Base-by-base conservation (phyloP, 2,888 invertebrate species). In the Hoplodrina ambigua region DNA sequence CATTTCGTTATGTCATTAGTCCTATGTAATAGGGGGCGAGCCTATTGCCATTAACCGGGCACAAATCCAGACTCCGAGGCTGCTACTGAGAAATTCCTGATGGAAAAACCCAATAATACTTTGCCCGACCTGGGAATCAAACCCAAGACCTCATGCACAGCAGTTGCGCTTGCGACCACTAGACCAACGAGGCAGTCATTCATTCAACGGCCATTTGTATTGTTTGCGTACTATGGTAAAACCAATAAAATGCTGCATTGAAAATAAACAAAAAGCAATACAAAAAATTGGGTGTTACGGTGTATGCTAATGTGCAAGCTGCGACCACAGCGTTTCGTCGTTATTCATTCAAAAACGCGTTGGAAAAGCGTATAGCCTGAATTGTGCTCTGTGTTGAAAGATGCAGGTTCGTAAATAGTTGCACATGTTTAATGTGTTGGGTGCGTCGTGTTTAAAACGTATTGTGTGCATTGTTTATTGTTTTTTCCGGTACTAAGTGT, bases 301-400 rank as follows among this genome's bases (percentile, higher is more conserved):
- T 63, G 46, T 71, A 84, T 83, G 83, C 70, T 84, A 86, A 85
- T 84, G 67, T 61, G 54, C 85, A 84, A 82, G 82, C 86, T 80
- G 85, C 41, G 76, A 67, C 82, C 65, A 76, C 66, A 65, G 58
- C 64, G 63, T 59, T 69, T 66, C 69, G 72, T 72, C 80, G 77
- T 86, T 86, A 85, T 88, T 86, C 86, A 84, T 88, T 88, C 82
- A 84, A 85, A 88, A 86, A 85, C 79, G 75, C 80, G 78, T 83
- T 74, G 72, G 75, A 66, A 74, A 80, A 85, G 82, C 80, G 76
- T 72, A 81, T 80, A 78, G 78, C 66, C 54, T 55, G 64, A 81
- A 87, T 81, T 75, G 79, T 78, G 65, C 57, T 50, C 10, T n/a
- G 52, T 25, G 74, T 72, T 73, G 75, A 79, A 64, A 81, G 75